Conservation (phyloP, 2,113 vertebrate genomes). For the Triplophysa siluroides region DNA sequence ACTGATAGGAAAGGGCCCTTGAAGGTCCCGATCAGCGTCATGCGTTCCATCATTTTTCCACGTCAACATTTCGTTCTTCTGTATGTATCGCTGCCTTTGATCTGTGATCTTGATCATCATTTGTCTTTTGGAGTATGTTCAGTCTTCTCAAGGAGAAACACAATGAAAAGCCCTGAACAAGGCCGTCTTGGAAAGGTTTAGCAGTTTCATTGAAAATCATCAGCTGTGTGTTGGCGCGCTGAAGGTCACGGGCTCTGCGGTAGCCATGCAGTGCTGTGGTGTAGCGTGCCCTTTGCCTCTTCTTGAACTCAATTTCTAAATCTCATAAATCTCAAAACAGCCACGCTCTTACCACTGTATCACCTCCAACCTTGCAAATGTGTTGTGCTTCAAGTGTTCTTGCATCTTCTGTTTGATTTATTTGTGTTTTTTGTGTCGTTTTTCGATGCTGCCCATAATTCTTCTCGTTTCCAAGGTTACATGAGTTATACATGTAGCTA, state of each 20-base stretch:
- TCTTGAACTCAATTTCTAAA: conserved; percentile 58
- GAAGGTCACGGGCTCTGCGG: conserved; percentile 38
- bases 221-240: conserved; percentile 9
- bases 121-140: conserved; percentile 22
- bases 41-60: not conserved
- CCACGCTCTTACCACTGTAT: conserved; percentile 22
- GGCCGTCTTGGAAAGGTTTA: conserved; percentile 22
- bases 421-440: not conserved
- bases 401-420: conserved; percentile 29
- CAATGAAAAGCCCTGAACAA: conserved; percentile 21
- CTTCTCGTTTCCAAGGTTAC: not conserved
- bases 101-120: conserved; percentile 26
- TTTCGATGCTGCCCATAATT: not conserved
- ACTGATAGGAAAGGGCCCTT: not conserved
- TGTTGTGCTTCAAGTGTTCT: not conserved
- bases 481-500: not conserved
- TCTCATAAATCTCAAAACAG: conserved; percentile 52
- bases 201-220: conserved; percentile 50
- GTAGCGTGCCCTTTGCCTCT: conserved; percentile 52
- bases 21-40: not conserved
- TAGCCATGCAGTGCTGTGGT: conserved; percentile 23
- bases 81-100: conserved; percentile 17
- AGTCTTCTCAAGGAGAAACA: conserved; percentile 29
- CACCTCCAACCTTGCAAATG: conserved; percentile 35
- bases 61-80: not conserved